Evolutionary conservation across 2,888 invertebrate species (phyloP).

Genomic region (Rhorus exstirpatorius): DNA sequence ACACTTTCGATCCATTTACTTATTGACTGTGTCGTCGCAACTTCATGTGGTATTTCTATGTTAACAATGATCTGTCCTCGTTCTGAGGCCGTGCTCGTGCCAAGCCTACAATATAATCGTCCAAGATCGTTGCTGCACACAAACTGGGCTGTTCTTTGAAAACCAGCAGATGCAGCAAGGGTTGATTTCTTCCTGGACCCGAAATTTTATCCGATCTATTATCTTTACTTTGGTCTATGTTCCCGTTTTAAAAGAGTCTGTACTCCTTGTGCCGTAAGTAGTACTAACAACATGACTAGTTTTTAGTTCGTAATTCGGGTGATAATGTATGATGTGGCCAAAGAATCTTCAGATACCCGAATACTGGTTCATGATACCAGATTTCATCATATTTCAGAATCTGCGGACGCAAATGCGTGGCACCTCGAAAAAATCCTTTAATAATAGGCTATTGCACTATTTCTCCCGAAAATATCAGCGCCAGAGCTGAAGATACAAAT

Average conservation of each 20-base stretch:
- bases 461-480: no score
- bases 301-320: not conserved
- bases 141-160: constrained; percentile 2
- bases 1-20: not conserved
- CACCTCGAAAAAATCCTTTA: constrained; percentile 71
- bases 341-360: not conserved
- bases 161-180: constrained; percentile 2
- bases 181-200: constrained; percentile 3
- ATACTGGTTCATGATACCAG: constrained; percentile 74
- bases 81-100: not conserved
- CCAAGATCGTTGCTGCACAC: constrained; percentile 8
- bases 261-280: constrained; percentile 34
- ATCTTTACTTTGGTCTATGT: constrained; percentile 18
- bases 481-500: no score
- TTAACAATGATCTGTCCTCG: not conserved
- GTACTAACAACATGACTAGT: constrained; percentile 34
- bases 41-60: not conserved
- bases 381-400: constrained; percentile 70
- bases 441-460: no score
- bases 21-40: not conserved
- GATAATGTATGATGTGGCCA: not conserved
- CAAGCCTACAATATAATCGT: not conserved
- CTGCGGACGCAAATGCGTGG: constrained; percentile 55
- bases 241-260: constrained; percentile 17
- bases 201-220: not conserved